Percentiles rank a stretch among this genome's conserved stretches.
Evolutionary conservation across 2,113 vertebrate genomes (phyloP).

Genomic region (Lethenteron camtschaticum): DNA sequence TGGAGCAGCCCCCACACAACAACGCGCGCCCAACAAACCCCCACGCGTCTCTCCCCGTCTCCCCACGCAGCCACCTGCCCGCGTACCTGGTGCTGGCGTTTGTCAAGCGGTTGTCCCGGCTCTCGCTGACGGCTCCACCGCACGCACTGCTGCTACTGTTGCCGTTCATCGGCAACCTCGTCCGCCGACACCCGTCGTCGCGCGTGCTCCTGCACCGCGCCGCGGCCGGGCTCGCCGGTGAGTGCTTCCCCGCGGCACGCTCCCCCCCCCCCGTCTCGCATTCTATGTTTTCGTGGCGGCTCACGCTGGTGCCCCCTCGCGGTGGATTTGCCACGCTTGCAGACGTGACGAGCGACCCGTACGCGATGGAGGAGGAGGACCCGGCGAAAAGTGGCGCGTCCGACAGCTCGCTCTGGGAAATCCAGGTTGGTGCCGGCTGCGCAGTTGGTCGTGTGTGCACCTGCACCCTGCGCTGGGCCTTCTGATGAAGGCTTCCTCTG

Average conservation of each 20-base stretch:
- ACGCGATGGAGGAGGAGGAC: slow-evolving; percentile 43
- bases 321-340: slow-evolving; percentile 5
- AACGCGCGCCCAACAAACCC: no score
- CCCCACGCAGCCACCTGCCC: slow-evolving; percentile 45
- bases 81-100: slow-evolving; percentile 75
- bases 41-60: slow-evolving; percentile 2
- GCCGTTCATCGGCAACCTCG: slow-evolving; percentile 72
- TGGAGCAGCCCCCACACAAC: no score
- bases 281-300: neutral
- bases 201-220: slow-evolving; percentile 43
- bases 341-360: slow-evolving; percentile 49
- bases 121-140: slow-evolving; percentile 55
- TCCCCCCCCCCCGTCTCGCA: neutral
- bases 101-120: slow-evolving; percentile 53
- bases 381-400: slow-evolving; percentile 45
- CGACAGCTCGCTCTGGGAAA: slow-evolving; percentile 85
- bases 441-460: no score
- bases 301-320: neutral
- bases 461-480: no score
- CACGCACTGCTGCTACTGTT: slow-evolving; percentile 53
- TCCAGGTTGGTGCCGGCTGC: slow-evolving; percentile 30
- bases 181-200: slow-evolving; percentile 61
- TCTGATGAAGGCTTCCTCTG: no score
- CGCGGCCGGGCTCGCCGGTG: no score
- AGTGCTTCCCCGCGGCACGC: neutral